Evolutionary conservation across 1,140 invertebrate species (phyloP), one percentile per base, ranked within the genome.

Genomic region (Eubasilissa regina): DNA sequence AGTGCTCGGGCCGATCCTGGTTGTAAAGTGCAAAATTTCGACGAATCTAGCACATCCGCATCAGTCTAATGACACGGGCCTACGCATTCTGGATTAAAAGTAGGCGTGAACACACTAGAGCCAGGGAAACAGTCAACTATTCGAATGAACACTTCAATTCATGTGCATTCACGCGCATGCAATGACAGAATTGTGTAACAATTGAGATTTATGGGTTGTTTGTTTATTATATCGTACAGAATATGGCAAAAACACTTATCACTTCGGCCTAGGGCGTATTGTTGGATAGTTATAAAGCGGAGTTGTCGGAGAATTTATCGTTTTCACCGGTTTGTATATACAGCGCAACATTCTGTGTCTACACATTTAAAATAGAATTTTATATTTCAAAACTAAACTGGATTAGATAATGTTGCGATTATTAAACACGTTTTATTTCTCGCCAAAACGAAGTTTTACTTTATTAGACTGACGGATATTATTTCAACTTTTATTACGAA

Each of bases 121-220:
- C 15, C 15, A 9, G 7, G 7, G 15, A 11, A 19, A 58, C 21
- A 21, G 55, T 58, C 10, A 56, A 35, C 53, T 56, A 56, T 19
- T 10, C 0, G 53, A 56, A 56, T 56, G 15, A 56, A 56, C 19
- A 19, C 53, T 17, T 0, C 15, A 8, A 56, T 56, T 9, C 9
- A n/a, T 15, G 9, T 17, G 15, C 6, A 56, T 9, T 19, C 15
- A 17, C 53, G 19, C 9, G n/a, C 53, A 15, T 58, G 3, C 55
- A 21, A 8, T 21, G 55, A 21, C 4, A 58, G 21, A 21, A 11
- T 58, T 58, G 17, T 15, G 55, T 58, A 58, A 58, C 55, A 58
- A 58, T 58, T 17, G 55, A 10, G 55, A 58, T 58, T 58, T 19
- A 58, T 58, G 55, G 55, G 55, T 58, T 58, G 12, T 58, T 58